Evolutionary conservation across 2,888 invertebrate species (phyloP), one percentile per base, ranked within the genome.

Genomic region (Embidobia sp.): DNA sequence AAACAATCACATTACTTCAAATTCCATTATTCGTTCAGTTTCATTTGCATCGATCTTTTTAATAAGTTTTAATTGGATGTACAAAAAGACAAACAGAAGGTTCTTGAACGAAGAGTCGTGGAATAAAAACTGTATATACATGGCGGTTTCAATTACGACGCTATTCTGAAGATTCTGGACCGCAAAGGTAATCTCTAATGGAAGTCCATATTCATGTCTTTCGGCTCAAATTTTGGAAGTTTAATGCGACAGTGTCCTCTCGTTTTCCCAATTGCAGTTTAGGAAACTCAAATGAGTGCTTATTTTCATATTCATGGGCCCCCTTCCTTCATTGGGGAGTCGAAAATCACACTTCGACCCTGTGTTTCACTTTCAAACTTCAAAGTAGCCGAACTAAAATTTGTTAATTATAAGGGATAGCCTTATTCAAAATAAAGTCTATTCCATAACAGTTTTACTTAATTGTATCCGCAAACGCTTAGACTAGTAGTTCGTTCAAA

Each of bases 231-330:
- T 70, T 72, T 55, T 61, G 40, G 15, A 72, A 72, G 29, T 72
- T 72, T 72, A 26, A 61, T 72, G 35, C 19, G 31, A 18, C 35
- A 33, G 33, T 70, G 42, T 27, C 35, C 53, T 49, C 18, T 70
- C 69, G 16, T 70, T 53, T 61, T 33, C 61, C 15, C 44, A 59
- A 69, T 59, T 59, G 69, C 51, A 51, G 51, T 70, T 70, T 61
- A 70, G 44, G 61, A 51, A 67, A 53, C 59, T 61, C 51, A 44
- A 61, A 70, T 70, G 70, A 61, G 53, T 44, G 33, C 37, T 22
- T 53, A 61, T 70, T 70, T 70, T 70, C 70, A 70, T 70, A 70
- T 70, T 70, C 61, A 70, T 70, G 37, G 51, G 16, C 19, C 29
- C 13, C 48, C 35, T 49, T 44, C 11, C 37, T 33, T 16, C 19